Percentiles rank a stretch among this genome's conserved stretches.
Conservation (phyloP, 2,113 vertebrate species). For the Acrocephalus arundinaceus region DNA sequence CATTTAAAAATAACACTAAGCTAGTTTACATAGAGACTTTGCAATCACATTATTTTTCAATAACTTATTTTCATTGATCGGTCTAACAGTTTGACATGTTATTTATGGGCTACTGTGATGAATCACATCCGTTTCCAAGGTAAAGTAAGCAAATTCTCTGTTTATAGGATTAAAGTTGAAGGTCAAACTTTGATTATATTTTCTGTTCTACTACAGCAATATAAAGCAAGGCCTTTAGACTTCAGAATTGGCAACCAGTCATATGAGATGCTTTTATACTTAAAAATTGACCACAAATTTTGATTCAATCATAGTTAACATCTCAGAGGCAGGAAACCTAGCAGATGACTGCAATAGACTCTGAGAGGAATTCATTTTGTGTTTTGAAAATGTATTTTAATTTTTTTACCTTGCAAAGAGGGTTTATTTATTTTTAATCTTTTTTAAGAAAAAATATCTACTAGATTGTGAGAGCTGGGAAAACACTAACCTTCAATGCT, state of each 20-base stretch:
- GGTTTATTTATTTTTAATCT: conserved; percentile 31
- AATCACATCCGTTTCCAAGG: conserved; percentile 75
- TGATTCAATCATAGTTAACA: conserved; percentile 31
- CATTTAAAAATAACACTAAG: conserved; percentile 61
- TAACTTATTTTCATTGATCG: conserved; percentile 78
- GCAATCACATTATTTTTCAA: conserved; percentile 77
- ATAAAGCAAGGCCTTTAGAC: conserved; percentile 67
- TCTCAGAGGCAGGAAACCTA: neutral
- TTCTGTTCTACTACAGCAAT: conserved; percentile 61
- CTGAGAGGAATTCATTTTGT: conserved; percentile 15
- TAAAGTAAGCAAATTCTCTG: conserved; percentile 77
- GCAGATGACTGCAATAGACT: neutral
- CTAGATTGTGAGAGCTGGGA: conserved; percentile 12
- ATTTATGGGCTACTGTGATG: conserved; percentile 78
- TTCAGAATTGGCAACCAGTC: conserved; percentile 53
- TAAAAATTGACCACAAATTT: conserved; percentile 67
- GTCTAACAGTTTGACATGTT: conserved; percentile 72
- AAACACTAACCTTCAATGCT: conserved; percentile 32
- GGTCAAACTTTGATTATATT: conserved; percentile 75
- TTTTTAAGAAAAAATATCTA: conserved; percentile 24
- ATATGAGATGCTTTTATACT: conserved; percentile 52
- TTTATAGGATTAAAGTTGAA: conserved; percentile 77
- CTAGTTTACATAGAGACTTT: conserved; percentile 64
- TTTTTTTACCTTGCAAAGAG: neutral
- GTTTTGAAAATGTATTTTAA: neutral